phyloP scores from a whole-genome alignment of 2,797 vertebrate genomes.

The Salmo trutta region DNA sequence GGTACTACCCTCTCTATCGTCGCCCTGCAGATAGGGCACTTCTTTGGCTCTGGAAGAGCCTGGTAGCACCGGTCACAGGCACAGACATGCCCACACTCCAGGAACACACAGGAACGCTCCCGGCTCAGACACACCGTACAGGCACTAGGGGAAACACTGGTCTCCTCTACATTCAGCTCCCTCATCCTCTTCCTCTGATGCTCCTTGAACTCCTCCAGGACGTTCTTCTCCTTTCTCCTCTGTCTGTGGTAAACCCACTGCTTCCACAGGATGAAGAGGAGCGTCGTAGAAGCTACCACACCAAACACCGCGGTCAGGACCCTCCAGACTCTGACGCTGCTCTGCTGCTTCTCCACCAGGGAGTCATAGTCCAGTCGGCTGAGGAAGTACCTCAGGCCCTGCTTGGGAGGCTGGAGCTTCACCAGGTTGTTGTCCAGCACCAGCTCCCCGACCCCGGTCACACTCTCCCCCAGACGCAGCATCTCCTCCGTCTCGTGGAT shows the following conservation, averaged over 20 bases:
- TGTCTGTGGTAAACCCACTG: slow-evolving; percentile 74
- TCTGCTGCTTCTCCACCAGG: slow-evolving; percentile 81
- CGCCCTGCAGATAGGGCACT: slow-evolving; percentile 89
- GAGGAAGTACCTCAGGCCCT: slow-evolving; percentile 86
- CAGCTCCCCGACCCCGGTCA: slow-evolving; percentile 90
- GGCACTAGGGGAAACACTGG: slow-evolving; percentile 65
- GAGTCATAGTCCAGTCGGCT: slow-evolving; percentile 80
- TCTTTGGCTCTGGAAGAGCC: slow-evolving; percentile 80
- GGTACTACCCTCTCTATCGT: slow-evolving; percentile 81
- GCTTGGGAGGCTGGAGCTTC: slow-evolving; percentile 91
- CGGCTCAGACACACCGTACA: slow-evolving; percentile 84
- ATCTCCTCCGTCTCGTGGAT: slow-evolving; percentile 93
- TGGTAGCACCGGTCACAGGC: slow-evolving; percentile 83
- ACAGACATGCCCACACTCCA: slow-evolving; percentile 93
- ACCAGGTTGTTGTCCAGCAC: slow-evolving; percentile 85
- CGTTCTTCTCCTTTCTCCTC: slow-evolving; percentile 64
- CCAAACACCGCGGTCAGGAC: slow-evolving; percentile 78
- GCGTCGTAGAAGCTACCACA: slow-evolving; percentile 72
- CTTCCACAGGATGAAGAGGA: slow-evolving; percentile 82
- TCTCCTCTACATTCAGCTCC: slow-evolving; percentile 60
- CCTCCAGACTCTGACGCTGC: slow-evolving; percentile 79
- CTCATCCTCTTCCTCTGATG: slow-evolving; percentile 73
- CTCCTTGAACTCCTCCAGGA: slow-evolving; percentile 82
- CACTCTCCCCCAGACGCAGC: slow-evolving; percentile 82
- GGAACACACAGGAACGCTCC: slow-evolving; percentile 84